These are phyloP conservation scores for Anseranas semipalmata DNA, from an alignment of 2,113 vertebrate species.

Conservation along the genomic window DNA sequence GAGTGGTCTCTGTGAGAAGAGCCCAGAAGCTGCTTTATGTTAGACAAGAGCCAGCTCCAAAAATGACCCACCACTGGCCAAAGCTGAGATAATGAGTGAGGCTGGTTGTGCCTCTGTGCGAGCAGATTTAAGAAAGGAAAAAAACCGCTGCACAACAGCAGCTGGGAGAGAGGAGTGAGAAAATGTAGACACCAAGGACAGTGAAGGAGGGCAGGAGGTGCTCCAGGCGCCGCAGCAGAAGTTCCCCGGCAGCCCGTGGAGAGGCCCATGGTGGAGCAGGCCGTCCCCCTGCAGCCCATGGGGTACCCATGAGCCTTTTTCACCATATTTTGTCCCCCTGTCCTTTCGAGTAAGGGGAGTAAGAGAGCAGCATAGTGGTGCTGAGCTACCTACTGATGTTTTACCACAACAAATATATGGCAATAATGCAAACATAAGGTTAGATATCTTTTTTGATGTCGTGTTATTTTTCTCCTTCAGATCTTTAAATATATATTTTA, in stretches of 20 bases:
- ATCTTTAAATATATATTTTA: background rate
- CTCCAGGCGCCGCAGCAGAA: background rate
- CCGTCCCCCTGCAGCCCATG: background rate
- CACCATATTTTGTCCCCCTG: background rate
- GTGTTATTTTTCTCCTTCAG: background rate
- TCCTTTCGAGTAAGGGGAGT: background rate
- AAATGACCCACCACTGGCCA: background rate
- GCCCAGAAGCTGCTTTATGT: too few relatives aligned
- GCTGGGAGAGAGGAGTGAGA: background rate
- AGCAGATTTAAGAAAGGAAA: background rate
- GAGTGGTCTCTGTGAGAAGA: background rate
- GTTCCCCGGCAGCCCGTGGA: background rate
- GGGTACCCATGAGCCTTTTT: background rate
- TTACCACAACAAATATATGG: background rate
- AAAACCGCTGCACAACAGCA: background rate
- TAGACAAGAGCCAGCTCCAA: background rate
- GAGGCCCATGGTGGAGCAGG: background rate
- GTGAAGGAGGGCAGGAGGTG: background rate
- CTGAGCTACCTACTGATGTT: background rate
- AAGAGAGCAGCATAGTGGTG: background rate
- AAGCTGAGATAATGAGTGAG: background rate
- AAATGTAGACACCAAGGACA: background rate
- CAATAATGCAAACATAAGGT: background rate
- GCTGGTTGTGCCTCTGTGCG: background rate
- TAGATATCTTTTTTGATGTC: background rate